Percentiles rank a stretch among this genome's conserved stretches.
Evolutionary conservation across 1,140 invertebrate genomes (phyloP).

Genomic region (Nymphalis io): DNA sequence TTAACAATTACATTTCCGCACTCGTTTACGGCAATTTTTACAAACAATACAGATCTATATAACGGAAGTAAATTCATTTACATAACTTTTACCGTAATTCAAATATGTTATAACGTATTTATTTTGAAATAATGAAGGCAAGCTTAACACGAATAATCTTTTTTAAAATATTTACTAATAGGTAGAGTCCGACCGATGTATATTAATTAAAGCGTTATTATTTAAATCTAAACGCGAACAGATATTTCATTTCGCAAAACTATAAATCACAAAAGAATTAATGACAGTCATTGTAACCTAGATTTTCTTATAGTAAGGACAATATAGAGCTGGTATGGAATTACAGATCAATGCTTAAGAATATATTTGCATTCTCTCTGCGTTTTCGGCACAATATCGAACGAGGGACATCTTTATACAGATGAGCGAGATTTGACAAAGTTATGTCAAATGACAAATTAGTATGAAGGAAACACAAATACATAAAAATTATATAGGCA

Average conservation of each 20-base stretch:
- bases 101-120: not conserved
- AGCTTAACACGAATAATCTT: too few relatives aligned
- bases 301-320: slow-evolving; percentile 40
- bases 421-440: too few relatives aligned
- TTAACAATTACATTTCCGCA: slow-evolving; percentile 67
- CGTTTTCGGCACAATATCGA: slow-evolving; percentile 18
- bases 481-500: too few relatives aligned
- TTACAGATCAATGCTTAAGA: slow-evolving; percentile 28
- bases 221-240: slow-evolving; percentile 34
- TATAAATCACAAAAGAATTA: slow-evolving; percentile 46
- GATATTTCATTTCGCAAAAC: slow-evolving; percentile 23
- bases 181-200: not conserved
- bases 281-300: slow-evolving; percentile 43
- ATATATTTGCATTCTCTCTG: slow-evolving; percentile 14
- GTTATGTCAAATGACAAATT: too few relatives aligned
- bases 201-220: slow-evolving; percentile 25
- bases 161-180: not conserved
- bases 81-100: not conserved
- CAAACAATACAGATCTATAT: slow-evolving; percentile 6
- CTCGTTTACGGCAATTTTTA: slow-evolving; percentile 33
- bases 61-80: slow-evolving; percentile 3
- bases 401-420: not conserved
- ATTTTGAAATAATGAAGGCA: not conserved
- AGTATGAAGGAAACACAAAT: too few relatives aligned
- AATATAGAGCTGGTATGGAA: slow-evolving; percentile 35